Conservation (phyloP, 2,113 vertebrate species). For the Grantiella picta region DNA sequence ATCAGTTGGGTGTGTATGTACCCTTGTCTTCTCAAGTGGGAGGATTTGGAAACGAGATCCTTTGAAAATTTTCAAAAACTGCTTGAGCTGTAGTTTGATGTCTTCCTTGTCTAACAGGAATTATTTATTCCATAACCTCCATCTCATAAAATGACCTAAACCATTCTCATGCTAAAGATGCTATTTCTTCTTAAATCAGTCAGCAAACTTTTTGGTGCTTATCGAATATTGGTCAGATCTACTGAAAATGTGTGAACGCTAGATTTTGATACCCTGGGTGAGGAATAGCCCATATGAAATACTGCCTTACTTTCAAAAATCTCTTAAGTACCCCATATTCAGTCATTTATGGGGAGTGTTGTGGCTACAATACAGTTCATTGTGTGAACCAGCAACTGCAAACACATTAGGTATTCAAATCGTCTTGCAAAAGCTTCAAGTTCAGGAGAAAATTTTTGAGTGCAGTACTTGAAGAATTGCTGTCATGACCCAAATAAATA, state of each 20-base stretch:
- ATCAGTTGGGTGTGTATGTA: neutral
- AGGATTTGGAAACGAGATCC: neutral
- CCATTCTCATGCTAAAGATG: neutral
- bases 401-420: neutral
- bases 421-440: neutral
- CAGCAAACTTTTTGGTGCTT: neutral
- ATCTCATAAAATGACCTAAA: neutral
- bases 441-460: neutral
- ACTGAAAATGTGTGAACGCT: neutral
- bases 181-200: neutral
- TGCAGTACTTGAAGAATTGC: constrained; percentile 23
- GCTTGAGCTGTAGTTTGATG: neutral
- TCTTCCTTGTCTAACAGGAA: neutral
- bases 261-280: neutral
- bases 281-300: neutral
- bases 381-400: neutral
- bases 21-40: neutral
- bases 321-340: neutral
- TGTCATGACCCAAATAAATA: neutral
- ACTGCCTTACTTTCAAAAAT: neutral
- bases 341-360: neutral
- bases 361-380: neutral
- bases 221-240: neutral
- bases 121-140: neutral
- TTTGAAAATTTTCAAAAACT: neutral